Base-by-base conservation (phyloP, 2,888 invertebrate genomes). In the Apoda limacodes region DNA sequence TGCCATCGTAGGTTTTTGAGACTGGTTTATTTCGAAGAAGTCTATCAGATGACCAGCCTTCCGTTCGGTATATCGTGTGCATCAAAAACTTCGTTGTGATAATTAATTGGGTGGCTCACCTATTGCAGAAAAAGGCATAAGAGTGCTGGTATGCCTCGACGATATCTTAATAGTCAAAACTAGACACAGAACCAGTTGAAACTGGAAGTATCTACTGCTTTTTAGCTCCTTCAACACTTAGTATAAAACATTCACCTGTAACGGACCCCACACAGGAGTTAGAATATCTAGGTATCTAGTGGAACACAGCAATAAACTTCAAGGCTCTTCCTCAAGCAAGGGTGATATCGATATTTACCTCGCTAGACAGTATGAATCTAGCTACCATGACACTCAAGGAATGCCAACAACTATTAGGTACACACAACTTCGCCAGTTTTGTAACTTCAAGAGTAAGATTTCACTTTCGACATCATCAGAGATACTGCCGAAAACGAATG, bases 31-130 rank as follows among this genome's bases (percentile, higher is more conserved):
- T 25, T 34, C 13, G 19, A 28, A 22, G 37, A 41, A 12, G n/a
- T 50, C 4, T 30, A 39, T 13, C 48, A 46, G 41, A 45, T 47
- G 42, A 44, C 46, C 12, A 40, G 46, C 34, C 40, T 47, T 22
- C 48, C 46, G 17, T 49, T 46, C 29, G 50, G 47, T 15, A 39
- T 48, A 13, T 39, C 43, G 26, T 39, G 40, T 25, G 48, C 50
- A 5, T 46, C 48, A 35, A 38, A 15, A 42, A 22, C 24, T 49
- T 52, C 25, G 35, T 44, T 9, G 33, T 35, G 4, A 23, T 49
- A 11, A 45, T 45, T 34, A 48, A 48, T 17, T 50, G 43, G 45
- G 30, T 47, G n/a, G 47, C 47, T 10, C 33, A 41, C n/a, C 30
- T 34, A 25, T 29, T 48, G 6, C 19, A 35, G 14, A 25, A 5